Evolutionary conservation across 1,140 invertebrate genomes (phyloP).

Genomic region (Diachasmimorpha longicaudata): DNA sequence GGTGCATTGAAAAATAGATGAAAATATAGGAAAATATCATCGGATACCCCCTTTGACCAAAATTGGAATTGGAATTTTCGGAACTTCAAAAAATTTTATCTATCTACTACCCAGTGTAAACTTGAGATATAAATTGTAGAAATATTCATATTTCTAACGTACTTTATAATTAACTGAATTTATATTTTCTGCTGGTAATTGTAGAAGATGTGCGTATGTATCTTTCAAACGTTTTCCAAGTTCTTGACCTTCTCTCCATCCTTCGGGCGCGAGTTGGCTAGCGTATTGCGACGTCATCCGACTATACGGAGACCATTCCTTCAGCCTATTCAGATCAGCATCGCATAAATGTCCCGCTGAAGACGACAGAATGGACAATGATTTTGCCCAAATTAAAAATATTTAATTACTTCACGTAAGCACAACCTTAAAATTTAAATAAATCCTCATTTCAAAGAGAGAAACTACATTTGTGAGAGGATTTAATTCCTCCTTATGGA

Average conservation of each 20-base stretch:
- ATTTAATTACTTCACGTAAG: no score
- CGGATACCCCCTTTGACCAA: background rate
- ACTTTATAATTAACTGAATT: conserved; percentile 17
- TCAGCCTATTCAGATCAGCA: background rate
- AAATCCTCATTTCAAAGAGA: background rate
- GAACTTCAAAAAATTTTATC: background rate
- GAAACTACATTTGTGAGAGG: background rate
- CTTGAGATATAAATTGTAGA: background rate
- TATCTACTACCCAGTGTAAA: no score
- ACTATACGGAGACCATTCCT: background rate
- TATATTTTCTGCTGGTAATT: background rate
- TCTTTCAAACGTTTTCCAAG: conserved; percentile 34
- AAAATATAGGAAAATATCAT: background rate
- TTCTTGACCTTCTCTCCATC: conserved; percentile 29
- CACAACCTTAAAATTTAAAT: no score
- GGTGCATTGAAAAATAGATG: background rate
- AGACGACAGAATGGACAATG: no score
- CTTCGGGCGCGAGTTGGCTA: conserved; percentile 15
- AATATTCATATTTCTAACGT: background rate
- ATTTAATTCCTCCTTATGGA: background rate
- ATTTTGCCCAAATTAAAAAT: background rate
- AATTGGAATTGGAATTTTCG: background rate
- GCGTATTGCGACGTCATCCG: background rate
- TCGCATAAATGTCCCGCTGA: background rate
- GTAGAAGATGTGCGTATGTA: conserved; percentile 34